These are phyloP conservation scores for Euclidia mi DNA, from an alignment of 2,888 invertebrate genomes.

Conservation along the genomic window DNA sequence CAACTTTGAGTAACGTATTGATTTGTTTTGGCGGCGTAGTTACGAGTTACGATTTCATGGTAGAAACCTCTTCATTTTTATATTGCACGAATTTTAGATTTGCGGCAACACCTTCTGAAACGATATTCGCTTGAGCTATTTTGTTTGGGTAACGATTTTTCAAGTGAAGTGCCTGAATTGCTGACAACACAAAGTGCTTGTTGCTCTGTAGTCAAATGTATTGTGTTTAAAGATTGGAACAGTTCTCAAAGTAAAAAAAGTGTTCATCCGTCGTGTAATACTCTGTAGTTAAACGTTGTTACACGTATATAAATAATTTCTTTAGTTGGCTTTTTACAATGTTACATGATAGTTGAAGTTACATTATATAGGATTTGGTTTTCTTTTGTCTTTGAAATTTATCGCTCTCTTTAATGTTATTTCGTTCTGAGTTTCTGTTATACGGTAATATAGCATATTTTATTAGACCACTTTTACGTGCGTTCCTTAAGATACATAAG, in stretches of 20 bases:
- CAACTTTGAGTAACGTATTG: slow-evolving; percentile 30
- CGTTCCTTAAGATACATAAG: too few relatives aligned
- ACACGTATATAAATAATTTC: not conserved
- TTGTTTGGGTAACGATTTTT: slow-evolving; percentile 28
- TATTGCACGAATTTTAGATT: slow-evolving; percentile 1
- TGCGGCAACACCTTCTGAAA: slow-evolving; percentile 18
- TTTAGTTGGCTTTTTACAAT: not conserved
- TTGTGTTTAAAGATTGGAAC: slow-evolving; percentile 15
- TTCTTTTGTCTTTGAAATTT: too few relatives aligned
- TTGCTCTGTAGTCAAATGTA: slow-evolving; percentile 9
- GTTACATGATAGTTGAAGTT: too few relatives aligned
- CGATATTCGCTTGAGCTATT: slow-evolving; percentile 28
- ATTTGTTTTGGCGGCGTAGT: slow-evolving; percentile 25
- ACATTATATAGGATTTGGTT: too few relatives aligned
- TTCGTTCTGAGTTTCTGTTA: too few relatives aligned
- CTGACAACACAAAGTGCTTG: slow-evolving; percentile 10
- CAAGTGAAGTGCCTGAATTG: slow-evolving; percentile 20
- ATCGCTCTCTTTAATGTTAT: too few relatives aligned
- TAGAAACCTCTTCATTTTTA: slow-evolving; percentile 8
- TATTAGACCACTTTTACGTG: too few relatives aligned
- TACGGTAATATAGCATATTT: too few relatives aligned
- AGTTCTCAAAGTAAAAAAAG: slow-evolving; percentile 4
- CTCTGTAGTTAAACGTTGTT: not conserved
- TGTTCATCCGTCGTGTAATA: slow-evolving; percentile 6
- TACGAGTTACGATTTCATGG: too few relatives aligned